phyloP scores from a whole-genome alignment of 1,140 invertebrate genomes.

The Calliphora vicina region DNA sequence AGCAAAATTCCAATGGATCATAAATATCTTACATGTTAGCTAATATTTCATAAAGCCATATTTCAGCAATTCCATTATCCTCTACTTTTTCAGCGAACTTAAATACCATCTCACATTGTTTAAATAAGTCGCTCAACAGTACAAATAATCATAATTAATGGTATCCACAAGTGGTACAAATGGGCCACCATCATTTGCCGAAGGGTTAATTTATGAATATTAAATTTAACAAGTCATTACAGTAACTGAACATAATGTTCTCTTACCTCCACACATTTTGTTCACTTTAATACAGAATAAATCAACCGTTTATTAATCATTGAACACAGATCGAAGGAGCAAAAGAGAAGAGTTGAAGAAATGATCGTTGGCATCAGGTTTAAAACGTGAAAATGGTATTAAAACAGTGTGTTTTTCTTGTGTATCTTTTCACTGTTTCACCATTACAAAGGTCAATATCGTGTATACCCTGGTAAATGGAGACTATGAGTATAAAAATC shows the following conservation, averaged over 20 bases:
- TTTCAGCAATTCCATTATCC: too few species aligned
- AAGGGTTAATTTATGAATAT: slow-evolving; percentile 5
- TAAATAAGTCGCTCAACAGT: too few species aligned
- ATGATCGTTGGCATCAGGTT: not conserved
- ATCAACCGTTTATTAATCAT: not conserved
- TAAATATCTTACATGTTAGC: too few species aligned
- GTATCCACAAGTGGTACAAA: not conserved
- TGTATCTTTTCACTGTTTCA: not conserved
- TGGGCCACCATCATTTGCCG: not conserved
- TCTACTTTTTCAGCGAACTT: too few species aligned
- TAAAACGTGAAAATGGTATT: slow-evolving; percentile 6
- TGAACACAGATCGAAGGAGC: not conserved
- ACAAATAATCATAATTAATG: not conserved
- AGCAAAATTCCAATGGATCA: too few species aligned
- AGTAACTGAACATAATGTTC: not conserved
- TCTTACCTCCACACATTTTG: not conserved
- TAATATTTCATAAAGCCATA: too few species aligned
- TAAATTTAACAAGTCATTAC: slow-evolving; percentile 17
- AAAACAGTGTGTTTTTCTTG: not conserved
- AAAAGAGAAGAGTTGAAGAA: not conserved
- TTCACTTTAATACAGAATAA: not conserved
- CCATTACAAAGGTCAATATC: slow-evolving; percentile 13
- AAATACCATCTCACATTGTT: too few species aligned
- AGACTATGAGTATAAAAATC: not conserved
- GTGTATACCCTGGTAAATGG: not conserved